phyloP scores from a whole-genome alignment of 1,140 invertebrate species.

The Limonius californicus region DNA sequence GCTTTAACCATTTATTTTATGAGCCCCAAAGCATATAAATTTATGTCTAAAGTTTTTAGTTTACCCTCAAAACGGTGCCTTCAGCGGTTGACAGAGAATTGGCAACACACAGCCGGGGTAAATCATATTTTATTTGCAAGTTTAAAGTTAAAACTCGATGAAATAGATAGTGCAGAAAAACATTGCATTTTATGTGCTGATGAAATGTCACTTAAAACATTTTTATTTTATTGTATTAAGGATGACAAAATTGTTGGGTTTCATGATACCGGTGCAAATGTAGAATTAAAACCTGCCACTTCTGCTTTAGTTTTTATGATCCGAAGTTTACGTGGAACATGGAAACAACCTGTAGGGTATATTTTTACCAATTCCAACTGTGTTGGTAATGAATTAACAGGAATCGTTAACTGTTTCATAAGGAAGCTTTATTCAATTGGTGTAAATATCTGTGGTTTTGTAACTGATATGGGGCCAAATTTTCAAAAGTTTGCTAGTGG shows the following conservation, averaged over 20 bases:
- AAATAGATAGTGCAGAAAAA: too few relatives aligned
- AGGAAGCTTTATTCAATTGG: conserved; percentile 26
- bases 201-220: conserved; percentile 16
- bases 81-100: conserved; percentile 15
- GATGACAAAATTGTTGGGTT: conserved; percentile 10
- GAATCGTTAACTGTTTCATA: conserved; percentile 27
- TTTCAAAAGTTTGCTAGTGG: conserved; percentile 28
- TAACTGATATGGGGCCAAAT: conserved; percentile 30
- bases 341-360: conserved; percentile 34
- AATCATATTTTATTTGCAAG: too few relatives aligned
- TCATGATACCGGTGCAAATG: not conserved
- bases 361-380: conserved; percentile 25
- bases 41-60: conserved; percentile 5
- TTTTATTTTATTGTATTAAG: not conserved
- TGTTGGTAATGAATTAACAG: conserved; percentile 22
- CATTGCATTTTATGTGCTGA: too few relatives aligned
- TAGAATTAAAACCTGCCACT: conserved; percentile 6
- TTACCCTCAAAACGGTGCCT: conserved; percentile 10
- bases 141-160: too few relatives aligned
- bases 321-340: conserved; percentile 27
- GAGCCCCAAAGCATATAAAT: conserved; percentile 6
- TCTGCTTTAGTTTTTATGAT: conserved; percentile 21
- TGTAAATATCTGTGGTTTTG: conserved; percentile 27
- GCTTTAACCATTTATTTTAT: conserved; percentile 11
- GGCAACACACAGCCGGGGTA: not conserved